Conservation (phyloP, 2,113 vertebrate species). For the Corythaeola cristata region DNA sequence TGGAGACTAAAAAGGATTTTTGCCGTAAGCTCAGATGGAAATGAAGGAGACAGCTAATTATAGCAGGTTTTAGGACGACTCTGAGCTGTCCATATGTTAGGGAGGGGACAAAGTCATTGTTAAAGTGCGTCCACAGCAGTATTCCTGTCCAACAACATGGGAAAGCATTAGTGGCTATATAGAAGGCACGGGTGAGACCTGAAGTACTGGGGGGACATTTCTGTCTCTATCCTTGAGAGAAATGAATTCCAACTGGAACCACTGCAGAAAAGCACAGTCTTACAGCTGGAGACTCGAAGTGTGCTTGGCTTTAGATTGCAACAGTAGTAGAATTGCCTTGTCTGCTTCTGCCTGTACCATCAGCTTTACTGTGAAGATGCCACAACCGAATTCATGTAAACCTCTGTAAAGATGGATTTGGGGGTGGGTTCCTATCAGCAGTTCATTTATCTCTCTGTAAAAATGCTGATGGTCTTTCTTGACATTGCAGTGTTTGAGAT, state of each 20-base stretch:
- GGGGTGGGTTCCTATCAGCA: neutral
- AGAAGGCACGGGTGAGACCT: neutral
- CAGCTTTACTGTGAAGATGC: neutral
- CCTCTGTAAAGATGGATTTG: neutral
- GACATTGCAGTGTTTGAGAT: slow-evolving; percentile 92
- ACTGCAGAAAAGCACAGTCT: neutral
- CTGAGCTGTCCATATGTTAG: neutral
- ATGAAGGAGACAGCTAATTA: neutral
- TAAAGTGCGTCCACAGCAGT: neutral
- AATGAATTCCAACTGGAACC: neutral
- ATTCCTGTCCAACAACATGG: neutral
- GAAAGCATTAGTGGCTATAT: neutral
- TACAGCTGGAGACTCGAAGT: neutral
- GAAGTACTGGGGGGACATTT: neutral
- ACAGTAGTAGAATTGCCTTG: neutral
- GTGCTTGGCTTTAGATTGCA: neutral
- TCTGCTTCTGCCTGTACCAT: neutral
- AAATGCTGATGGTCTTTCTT: slow-evolving; percentile 27
- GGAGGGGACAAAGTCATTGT: neutral
- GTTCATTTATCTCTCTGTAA: neutral
- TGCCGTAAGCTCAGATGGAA: neutral
- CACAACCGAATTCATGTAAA: neutral
- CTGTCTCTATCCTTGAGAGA: neutral
- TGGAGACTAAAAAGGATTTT: neutral
- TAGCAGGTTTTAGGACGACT: neutral